Evolutionary conservation across 1,140 invertebrate genomes (phyloP), one percentile per base, ranked within the genome.

Genomic region (Cylas formicarius): DNA sequence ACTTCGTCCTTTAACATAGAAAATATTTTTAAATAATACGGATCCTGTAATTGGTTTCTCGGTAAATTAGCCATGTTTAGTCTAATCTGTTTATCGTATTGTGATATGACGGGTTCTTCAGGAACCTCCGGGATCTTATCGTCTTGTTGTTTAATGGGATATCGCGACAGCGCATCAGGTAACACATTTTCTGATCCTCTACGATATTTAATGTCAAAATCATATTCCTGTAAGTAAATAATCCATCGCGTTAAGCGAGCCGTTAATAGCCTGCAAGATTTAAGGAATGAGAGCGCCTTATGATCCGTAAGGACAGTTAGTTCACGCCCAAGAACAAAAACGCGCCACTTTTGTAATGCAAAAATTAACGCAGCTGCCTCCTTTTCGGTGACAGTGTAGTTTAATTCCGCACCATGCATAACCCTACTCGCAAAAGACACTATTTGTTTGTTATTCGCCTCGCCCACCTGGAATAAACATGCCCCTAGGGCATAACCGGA

Each of bases 181-280:
- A 40, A 9, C 17, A 40, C 24, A 18, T 40, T 27, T n/a, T 40
- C 23, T n/a, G 38, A 35, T 14, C 38, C 38, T 20, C 19, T 27
- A 18, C 26, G 31, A 40, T 40, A 28, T 34, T 11, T 11, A 23
- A 40, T 31, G 4, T 40, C 10, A 4, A 27, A 31, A n/a, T 34
- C 24, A 28, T 14, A 40, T 11, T 40, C 27, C 17, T 40, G 38
- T 4, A 32, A 9, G 13, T 11, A 33, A 17, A 40, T n/a, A 17
- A 40, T 13, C 38, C 38, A 40, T 11, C 24, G 27, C 2, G 38
- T 32, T 34, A 40, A 17, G 24, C 38, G 1, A 8, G 26, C 9
- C 18, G 9, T 40, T 11, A 33, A 14, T 17, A 40, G 20, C 23
- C 14, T 2, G n/a, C 32, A 34, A 34, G 32, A 34, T 18, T 11